phyloP scores from a whole-genome alignment of 2,113 vertebrate genomes.

The Chaenocephalus aceratus region DNA sequence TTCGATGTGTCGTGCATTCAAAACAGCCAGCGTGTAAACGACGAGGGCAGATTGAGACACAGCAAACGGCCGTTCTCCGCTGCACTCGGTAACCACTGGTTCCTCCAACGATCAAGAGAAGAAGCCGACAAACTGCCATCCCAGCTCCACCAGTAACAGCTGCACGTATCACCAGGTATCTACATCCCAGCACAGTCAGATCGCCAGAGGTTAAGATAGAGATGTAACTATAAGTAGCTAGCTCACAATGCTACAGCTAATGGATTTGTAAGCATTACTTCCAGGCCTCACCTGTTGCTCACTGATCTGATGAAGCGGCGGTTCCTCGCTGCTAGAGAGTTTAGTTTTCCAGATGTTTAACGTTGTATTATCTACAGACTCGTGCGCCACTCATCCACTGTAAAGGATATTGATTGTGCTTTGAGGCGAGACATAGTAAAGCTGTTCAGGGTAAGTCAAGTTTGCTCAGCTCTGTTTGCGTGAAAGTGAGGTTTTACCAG shows the following conservation, averaged over 20 bases:
- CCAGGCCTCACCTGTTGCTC: background rate
- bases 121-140: conserved; percentile 32
- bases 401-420: background rate
- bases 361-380: too few relatives aligned
- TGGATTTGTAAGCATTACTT: background rate
- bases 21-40: too few relatives aligned
- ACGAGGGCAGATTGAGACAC: too few relatives aligned
- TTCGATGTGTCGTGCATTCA: too few relatives aligned
- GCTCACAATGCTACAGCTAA: background rate
- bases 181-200: too few relatives aligned
- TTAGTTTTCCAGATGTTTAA: too few relatives aligned
- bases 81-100: background rate
- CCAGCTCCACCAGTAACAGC: too few relatives aligned
- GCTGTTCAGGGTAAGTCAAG: conserved; percentile 51
- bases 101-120: conserved; percentile 42
- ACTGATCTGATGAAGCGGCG: too few relatives aligned
- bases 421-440: conserved; percentile 17
- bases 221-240: conserved; percentile 5
- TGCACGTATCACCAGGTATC: too few relatives aligned
- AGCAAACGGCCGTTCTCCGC: too few relatives aligned
- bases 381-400: background rate
- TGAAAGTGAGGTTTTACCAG: background rate
- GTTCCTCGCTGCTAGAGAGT: too few relatives aligned
- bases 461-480: background rate
- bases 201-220: background rate